Conservation (phyloP, 2,797 vertebrate species). For the Arvicola amphibius region DNA sequence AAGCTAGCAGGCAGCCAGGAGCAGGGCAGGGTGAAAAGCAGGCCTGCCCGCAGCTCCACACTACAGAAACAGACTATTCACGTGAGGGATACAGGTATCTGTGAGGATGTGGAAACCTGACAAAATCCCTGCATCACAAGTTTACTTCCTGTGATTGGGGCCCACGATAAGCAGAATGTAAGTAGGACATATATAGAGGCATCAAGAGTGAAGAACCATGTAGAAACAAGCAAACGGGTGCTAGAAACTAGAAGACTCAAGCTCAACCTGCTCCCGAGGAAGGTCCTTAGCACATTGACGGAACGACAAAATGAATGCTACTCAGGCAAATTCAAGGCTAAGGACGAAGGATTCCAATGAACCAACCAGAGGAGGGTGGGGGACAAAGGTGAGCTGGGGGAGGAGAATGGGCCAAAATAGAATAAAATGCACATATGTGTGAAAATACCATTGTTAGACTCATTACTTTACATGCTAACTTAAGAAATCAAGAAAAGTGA, state of each 20-base stretch:
- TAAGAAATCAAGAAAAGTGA: neutral
- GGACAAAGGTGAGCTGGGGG: neutral
- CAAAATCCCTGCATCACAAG: neutral
- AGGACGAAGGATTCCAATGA: neutral
- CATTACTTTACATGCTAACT: neutral
- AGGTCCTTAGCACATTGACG: neutral
- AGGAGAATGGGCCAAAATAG: neutral
- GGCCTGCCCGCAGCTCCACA: too few relatives aligned
- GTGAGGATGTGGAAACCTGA: neutral
- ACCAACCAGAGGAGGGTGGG: neutral
- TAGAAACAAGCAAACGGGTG: neutral
- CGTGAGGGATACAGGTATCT: neutral
- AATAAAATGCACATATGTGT: neutral
- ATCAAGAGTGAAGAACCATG: rapidly evolving
- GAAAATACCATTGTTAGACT: neutral
- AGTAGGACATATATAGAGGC: neutral
- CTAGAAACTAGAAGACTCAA: neutral
- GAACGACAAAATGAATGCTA: neutral
- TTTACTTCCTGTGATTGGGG: neutral
- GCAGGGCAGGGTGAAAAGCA: too few relatives aligned
- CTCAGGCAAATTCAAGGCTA: neutral
- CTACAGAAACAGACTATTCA: rapidly evolving
- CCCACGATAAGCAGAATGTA: neutral
- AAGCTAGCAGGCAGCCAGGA: too few relatives aligned
- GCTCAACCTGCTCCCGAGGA: neutral